Evolutionary conservation across 2,113 vertebrate genomes (phyloP).

Genomic region (Platichthys flesus): DNA sequence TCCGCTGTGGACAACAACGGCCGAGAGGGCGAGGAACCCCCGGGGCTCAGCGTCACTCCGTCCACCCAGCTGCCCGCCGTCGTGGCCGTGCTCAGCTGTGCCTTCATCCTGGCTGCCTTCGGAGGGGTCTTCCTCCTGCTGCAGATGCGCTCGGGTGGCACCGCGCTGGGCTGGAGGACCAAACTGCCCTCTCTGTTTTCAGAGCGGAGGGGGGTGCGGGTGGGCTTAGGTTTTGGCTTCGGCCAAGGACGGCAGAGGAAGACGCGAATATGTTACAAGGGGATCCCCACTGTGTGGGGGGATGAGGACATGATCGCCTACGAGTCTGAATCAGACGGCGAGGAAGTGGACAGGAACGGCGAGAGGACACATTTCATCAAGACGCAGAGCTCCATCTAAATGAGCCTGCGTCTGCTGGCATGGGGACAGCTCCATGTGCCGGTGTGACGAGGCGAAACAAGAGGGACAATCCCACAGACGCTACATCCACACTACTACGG

Average conservation of each 20-base stretch:
- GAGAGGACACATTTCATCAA: slow-evolving; percentile 98
- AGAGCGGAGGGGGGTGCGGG: slow-evolving; percentile 53
- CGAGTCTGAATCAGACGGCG: slow-evolving; percentile 90
- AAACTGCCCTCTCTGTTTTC: slow-evolving; percentile 89
- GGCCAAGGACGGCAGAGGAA: slow-evolving; percentile 69
- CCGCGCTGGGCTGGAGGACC: slow-evolving; percentile 85
- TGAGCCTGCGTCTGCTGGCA: slow-evolving; percentile 16
- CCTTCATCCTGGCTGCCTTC: slow-evolving; percentile 89
- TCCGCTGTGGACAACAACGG: slow-evolving; percentile 35
- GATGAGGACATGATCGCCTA: slow-evolving; percentile 85
- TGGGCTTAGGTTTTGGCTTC: slow-evolving; percentile 73
- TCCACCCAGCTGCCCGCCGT: slow-evolving; percentile 83
- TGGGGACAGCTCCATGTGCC: neutral
- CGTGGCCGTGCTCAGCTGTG: slow-evolving; percentile 90
- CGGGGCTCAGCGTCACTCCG: slow-evolving; percentile 31
- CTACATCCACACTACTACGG: too few species aligned
- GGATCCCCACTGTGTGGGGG: slow-evolving; percentile 95
- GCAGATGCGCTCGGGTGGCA: slow-evolving; percentile 86
- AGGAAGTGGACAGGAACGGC: slow-evolving; percentile 86
- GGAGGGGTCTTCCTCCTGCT: slow-evolving; percentile 89
- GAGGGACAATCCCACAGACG: too few species aligned
- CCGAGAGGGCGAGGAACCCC: slow-evolving; percentile 22
- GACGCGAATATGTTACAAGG: slow-evolving; percentile 90
- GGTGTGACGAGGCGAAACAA: neutral
- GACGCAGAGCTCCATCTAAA: slow-evolving; percentile 93